Percentiles rank a stretch among this genome's conserved stretches.
Conservation (phyloP, 1,140 invertebrate species). For the Procambarus virginalis region DNA sequence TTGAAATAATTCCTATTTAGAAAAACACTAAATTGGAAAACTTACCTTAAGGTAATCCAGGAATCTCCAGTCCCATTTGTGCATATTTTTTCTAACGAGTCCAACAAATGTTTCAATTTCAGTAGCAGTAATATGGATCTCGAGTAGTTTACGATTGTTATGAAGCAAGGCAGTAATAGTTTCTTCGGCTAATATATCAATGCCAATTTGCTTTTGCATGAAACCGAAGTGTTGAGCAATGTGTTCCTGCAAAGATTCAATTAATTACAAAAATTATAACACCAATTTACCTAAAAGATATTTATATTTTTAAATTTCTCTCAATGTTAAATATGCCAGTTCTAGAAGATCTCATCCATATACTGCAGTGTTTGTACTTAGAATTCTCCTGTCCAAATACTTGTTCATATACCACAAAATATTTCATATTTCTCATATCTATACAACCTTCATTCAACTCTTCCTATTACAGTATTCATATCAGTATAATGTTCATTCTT, state of each 20-base stretch:
- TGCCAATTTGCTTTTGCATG: conserved; percentile 99
- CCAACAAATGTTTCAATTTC: conserved; percentile 99
- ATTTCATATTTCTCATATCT: no score
- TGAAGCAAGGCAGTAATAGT: conserved; percentile 98
- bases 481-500: no score
- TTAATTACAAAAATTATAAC: not conserved
- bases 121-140: conserved; percentile 97
- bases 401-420: no score
- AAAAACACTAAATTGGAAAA: not conserved
- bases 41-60: conserved; percentile 87
- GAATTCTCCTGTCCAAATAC: no score
- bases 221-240: conserved; percentile 99
- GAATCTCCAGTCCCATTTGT: conserved; percentile 93
- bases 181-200: conserved; percentile 98
- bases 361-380: no score
- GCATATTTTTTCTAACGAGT: conserved; percentile 95
- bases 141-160: conserved; percentile 96
- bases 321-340: no score
- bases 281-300: no score
- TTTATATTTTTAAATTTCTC: no score
- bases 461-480: no score
- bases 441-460: no score
- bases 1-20: not conserved
- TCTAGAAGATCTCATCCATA: no score
- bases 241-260: conserved; percentile 85